Base-by-base conservation (phyloP, 2,113 vertebrate genomes). In the Tachysurus vachellii region DNA sequence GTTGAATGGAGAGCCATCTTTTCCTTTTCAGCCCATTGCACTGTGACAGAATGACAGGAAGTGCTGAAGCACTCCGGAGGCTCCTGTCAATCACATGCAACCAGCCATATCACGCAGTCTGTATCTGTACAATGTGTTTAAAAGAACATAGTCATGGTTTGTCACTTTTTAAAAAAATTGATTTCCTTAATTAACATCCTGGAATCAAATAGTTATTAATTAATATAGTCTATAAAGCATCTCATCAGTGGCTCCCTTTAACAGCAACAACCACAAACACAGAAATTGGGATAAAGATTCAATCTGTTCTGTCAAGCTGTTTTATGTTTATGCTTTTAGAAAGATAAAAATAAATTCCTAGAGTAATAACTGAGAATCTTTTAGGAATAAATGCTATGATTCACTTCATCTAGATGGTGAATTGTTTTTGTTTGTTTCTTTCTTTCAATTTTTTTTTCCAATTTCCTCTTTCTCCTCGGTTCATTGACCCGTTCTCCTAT, bases 1-100 rank as follows among this genome's bases (percentile, higher is more conserved):
- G 4, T 11, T n/a, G 50, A 84, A 31, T 23, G 21, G 50, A 68
- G 13, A 12, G 1, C 17, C 26, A 6, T 28, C 5, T 77, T 62
- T 82, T 84, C 28, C 36, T 68, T 84, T 89, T 84, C 59, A 42
- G 36, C 19, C 44, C 26, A n/a, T 26, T 87, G 59, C 82, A 16
- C 66, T 66, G 77, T 85, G 86, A 85, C 88, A 82, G 88, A 73
- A 68, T 89, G 85, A 82, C 88, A 85, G 88, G 28, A 79, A 42
- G 16, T 19, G 42, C 44, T 83, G 70, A 80, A 89, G 54, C 19
- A 16, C 83, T 89, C 86, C 71, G 56, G 86, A 87, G 86, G 71
- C 82, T 59, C 50, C 54, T 76, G 31, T 88, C 86, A 73, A 13
- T 86, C 89, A 85, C 3, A 61, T 11, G 31, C 83, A 59, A 68